Conservation (phyloP, 53 echinoderm and acorn worm genomes). For the Patiria pectinifera region DNA sequence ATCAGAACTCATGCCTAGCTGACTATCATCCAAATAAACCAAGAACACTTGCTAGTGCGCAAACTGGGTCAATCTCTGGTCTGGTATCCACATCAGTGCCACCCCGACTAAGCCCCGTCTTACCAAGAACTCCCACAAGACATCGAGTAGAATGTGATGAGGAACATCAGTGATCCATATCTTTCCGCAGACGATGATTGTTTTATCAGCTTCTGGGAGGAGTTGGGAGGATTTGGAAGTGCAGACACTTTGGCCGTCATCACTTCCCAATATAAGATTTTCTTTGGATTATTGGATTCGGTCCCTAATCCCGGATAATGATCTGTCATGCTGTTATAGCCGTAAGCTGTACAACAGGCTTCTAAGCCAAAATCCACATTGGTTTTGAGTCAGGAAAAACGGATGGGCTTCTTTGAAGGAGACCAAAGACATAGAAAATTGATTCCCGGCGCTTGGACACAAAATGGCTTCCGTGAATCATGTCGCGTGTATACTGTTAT, state of each 20-base stretch:
- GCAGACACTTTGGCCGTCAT: not conserved
- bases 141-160: not conserved
- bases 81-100: not conserved
- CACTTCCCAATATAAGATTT: not conserved
- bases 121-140: not conserved
- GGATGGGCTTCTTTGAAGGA: no score
- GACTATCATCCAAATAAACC: not conserved
- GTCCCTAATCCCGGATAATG: not conserved
- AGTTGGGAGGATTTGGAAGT: not conserved
- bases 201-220: not conserved
- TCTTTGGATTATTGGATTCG: not conserved
- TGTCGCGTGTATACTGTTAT: no score
- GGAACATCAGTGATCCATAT: not conserved
- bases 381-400: no score
- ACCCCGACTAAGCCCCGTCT: not conserved
- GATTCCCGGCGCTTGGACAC: no score
- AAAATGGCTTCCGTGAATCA: no score
- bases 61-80: not conserved
- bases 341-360: no score
- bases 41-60: not conserved
- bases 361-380: no score
- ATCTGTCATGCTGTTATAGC: no score
- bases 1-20: constrained; percentile 58
- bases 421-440: no score
- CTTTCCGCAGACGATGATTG: not conserved